These are phyloP conservation scores for Caenorhabditis angaria DNA, from an alignment of 2,888 invertebrate species.

Conservation along the genomic window DNA sequence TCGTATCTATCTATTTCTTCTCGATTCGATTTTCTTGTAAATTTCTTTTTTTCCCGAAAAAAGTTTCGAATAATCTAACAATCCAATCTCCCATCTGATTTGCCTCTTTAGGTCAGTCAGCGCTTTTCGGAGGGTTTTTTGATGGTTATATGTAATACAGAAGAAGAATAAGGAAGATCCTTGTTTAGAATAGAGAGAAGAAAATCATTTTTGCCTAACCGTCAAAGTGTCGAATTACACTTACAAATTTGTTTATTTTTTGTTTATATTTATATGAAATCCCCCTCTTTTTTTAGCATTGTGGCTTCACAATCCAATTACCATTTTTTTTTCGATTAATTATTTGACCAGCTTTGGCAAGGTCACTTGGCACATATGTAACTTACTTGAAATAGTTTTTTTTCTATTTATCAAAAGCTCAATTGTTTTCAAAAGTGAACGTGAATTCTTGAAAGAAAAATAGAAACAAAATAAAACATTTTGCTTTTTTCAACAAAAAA, in stretches of 20 bases:
- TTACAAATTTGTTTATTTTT: slow-evolving; percentile 4
- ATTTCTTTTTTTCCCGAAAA: slow-evolving; percentile 1
- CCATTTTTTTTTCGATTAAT: background rate
- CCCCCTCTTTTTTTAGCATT: too few species aligned
- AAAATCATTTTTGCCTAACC: background rate
- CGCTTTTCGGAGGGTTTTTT: background rate
- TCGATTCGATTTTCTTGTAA: background rate
- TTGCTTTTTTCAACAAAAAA: background rate
- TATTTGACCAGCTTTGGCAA: background rate
- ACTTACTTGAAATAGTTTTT: background rate
- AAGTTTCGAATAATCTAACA: background rate
- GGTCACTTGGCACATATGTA: background rate
- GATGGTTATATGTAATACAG: background rate
- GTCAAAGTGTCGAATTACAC: slow-evolving; percentile 1
- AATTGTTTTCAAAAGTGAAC: background rate
- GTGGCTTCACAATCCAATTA: too few species aligned
- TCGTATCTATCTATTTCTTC: background rate
- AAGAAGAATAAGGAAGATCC: background rate
- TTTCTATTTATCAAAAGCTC: too few species aligned
- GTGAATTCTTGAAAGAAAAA: background rate
- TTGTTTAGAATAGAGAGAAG: too few species aligned
- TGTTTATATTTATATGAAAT: background rate
- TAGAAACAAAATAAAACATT: background rate
- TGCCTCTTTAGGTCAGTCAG: background rate
- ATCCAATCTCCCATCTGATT: slow-evolving; percentile 1